A percentile compares a stretch with the other conserved stretches of the same genome.
These are phyloP conservation scores for Clarias batrachus DNA, from an alignment of 2,113 vertebrate species.

Conservation along the genomic window DNA sequence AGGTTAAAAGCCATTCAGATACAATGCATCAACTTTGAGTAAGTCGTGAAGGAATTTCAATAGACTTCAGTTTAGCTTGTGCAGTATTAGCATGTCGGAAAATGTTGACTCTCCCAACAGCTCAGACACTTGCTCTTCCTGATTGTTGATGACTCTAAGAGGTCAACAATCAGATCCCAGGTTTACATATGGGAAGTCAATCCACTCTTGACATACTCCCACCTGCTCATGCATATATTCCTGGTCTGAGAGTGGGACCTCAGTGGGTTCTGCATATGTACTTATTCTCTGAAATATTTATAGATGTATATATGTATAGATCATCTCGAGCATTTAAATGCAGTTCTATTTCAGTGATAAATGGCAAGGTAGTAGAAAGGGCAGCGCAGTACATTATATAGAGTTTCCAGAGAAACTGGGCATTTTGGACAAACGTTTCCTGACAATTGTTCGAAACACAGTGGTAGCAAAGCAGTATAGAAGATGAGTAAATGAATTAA, in stretches of 20 bases:
- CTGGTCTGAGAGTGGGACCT: background rate
- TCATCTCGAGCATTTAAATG: background rate
- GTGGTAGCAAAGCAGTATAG: too few species aligned
- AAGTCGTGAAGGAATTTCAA: constrained; percentile 37
- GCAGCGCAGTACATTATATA: too few species aligned
- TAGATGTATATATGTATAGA: background rate
- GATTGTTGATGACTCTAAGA: constrained; percentile 47
- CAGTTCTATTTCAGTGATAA: background rate
- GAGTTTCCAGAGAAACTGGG: background rate
- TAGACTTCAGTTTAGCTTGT: constrained; percentile 48
- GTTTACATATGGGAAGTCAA: constrained; percentile 59
- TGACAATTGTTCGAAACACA: background rate
- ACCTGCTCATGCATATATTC: constrained; percentile 29
- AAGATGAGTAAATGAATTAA: too few species aligned
- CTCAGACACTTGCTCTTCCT: constrained; percentile 19
- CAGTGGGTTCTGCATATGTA: background rate
- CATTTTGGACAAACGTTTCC: background rate
- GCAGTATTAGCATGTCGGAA: constrained; percentile 54
- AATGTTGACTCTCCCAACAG: constrained; percentile 62
- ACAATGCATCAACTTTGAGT: constrained; percentile 31
- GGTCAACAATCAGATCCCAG: constrained; percentile 50
- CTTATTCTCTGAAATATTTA: constrained; percentile 1
- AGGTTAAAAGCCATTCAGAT: constrained; percentile 18
- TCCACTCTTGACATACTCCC: constrained; percentile 36
- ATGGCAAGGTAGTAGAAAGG: background rate